Evolutionary conservation across 2,113 vertebrate genomes (phyloP).

Genomic region (Australoheros scitulus): DNA sequence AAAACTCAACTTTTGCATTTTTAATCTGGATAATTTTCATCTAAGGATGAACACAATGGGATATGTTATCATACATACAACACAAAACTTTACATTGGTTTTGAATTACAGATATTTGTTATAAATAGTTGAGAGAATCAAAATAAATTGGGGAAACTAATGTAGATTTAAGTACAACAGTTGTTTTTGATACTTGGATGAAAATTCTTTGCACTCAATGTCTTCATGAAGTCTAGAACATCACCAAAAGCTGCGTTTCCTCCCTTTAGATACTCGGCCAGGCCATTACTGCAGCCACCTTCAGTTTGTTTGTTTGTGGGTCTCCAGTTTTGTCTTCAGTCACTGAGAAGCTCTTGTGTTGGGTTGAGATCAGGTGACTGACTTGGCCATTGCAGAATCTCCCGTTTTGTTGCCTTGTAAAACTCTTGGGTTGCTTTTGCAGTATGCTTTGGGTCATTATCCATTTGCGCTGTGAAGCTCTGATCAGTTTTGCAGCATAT

Average conservation of each 20-base stretch:
- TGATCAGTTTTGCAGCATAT: no score
- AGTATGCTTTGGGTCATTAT: no score
- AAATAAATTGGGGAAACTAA: not conserved
- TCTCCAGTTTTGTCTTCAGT: no score
- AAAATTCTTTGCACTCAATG: not conserved
- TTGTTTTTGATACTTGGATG: not conserved
- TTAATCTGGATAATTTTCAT: not conserved
- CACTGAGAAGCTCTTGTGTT: no score
- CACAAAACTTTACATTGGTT: not conserved
- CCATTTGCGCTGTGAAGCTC: no score
- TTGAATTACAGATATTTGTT: not conserved
- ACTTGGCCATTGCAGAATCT: no score
- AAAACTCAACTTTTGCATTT: not conserved
- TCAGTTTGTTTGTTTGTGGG: not conserved
- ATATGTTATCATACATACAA: not conserved
- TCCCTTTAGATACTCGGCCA: not conserved
- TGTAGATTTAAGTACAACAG: not conserved
- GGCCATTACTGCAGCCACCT: not conserved
- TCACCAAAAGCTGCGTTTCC: not conserved
- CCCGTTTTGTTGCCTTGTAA: no score
- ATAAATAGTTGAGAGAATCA: not conserved
- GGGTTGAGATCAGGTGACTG: no score
- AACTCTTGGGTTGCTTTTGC: no score
- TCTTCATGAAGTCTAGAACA: not conserved
- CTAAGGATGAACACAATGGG: not conserved